phyloP scores from a whole-genome alignment of 37 sponge, comb jelly and placozoan genomes.

The Amphimedon queenslandica region DNA sequence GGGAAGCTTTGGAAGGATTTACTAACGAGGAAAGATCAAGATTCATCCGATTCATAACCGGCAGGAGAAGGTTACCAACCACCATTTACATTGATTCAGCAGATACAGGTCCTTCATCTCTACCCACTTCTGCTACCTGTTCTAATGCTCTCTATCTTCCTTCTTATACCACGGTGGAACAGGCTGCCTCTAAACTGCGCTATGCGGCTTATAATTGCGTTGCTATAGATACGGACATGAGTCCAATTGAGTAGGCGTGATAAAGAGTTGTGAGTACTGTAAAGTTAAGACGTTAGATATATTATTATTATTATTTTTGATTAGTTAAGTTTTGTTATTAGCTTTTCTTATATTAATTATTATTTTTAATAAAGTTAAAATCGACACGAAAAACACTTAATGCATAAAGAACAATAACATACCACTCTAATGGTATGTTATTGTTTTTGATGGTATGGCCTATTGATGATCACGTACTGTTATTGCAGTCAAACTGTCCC shows the following conservation, averaged over 20 bases:
- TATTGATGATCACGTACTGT: no score
- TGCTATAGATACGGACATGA: slow-evolving; percentile 89
- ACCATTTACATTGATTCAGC: slow-evolving; percentile 58
- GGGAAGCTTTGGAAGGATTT: slow-evolving; percentile 83
- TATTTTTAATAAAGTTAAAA: neutral
- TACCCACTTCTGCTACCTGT: slow-evolving; percentile 88
- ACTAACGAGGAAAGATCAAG: slow-evolving; percentile 77
- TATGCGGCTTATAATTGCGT: slow-evolving; percentile 90
- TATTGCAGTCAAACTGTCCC: no score
- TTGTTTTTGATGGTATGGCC: no score
- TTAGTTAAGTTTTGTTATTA: neutral
- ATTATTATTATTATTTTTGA: neutral
- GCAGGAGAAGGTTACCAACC: slow-evolving; percentile 78
- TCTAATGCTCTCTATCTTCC: slow-evolving; percentile 86
- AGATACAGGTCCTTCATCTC: slow-evolving; percentile 32
- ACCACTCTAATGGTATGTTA: no score
- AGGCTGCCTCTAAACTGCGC: slow-evolving; percentile 64
- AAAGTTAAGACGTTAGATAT: neutral
- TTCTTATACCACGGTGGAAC: slow-evolving; percentile 67
- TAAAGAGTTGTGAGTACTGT: neutral
- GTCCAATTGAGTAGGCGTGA: slow-evolving; percentile 1
- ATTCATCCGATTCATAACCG: slow-evolving; percentile 88
- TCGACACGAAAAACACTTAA: neutral
- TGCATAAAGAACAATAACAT: no score
- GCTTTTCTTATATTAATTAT: neutral